Conservation (phyloP, 2,797 vertebrate species). For the Hyperoplus lanceolatus region DNA sequence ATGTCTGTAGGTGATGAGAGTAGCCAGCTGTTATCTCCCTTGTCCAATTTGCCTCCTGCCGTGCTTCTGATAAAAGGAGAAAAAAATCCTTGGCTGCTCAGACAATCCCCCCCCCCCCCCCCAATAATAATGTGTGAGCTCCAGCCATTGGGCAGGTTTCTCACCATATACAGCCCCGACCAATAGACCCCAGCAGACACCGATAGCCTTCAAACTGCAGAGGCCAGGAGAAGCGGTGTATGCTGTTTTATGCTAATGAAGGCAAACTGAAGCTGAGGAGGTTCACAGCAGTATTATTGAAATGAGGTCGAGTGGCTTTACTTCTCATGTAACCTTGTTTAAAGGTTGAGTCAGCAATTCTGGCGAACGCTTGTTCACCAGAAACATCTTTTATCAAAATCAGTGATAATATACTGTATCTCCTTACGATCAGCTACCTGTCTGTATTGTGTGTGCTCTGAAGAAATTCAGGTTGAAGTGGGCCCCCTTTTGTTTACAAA, state of each 20-base stretch:
- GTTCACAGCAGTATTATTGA: slow-evolving; percentile 69
- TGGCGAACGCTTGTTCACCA: no score
- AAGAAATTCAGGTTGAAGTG: no score
- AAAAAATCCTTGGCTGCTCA: slow-evolving; percentile 37
- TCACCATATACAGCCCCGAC: slow-evolving; percentile 12
- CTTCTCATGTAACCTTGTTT: slow-evolving; percentile 53
- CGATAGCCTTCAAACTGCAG: slow-evolving; percentile 37
- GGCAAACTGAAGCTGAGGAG: slow-evolving; percentile 59
- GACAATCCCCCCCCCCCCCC: slow-evolving; percentile 23
- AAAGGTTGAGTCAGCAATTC: background rate
- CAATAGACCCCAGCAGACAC: slow-evolving; percentile 7
- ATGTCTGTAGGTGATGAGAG: slow-evolving; percentile 55
- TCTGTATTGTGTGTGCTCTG: no score
- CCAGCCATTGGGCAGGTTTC: slow-evolving; percentile 53
- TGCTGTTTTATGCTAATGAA: slow-evolving; percentile 74
- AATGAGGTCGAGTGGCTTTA: slow-evolving; percentile 70
- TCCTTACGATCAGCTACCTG: no score
- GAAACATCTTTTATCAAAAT: no score
- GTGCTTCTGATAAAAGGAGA: slow-evolving; percentile 61
- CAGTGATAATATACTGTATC: no score
- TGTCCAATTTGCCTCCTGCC: slow-evolving; percentile 67
- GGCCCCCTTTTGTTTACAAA: no score
- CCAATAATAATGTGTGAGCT: slow-evolving; percentile 53
- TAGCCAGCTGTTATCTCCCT: slow-evolving; percentile 55
- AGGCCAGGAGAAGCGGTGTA: slow-evolving; percentile 19